Conservation (phyloP, 2,888 invertebrate genomes). For the Papilio protenor region DNA sequence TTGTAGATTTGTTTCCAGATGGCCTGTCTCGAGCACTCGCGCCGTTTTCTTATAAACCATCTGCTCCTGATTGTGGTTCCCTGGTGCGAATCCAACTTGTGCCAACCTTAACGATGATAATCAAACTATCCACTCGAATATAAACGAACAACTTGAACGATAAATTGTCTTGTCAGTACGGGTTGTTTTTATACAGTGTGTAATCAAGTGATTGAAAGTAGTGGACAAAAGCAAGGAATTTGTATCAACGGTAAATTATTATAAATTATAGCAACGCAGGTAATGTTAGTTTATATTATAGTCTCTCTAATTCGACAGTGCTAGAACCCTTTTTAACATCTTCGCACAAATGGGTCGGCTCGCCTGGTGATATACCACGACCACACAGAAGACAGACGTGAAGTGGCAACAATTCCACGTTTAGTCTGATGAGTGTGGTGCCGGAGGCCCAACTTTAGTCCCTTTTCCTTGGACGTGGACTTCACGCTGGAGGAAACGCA, state of each 20-base stretch:
- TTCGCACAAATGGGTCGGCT: too few relatives aligned
- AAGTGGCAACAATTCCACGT: too few relatives aligned
- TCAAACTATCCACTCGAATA: conserved; percentile 20
- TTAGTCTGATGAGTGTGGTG: too few relatives aligned
- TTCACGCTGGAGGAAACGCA: too few relatives aligned
- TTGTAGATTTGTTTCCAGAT: conserved; percentile 68
- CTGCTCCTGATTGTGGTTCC: conserved; percentile 41
- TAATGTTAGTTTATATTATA: neutral
- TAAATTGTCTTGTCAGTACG: neutral
- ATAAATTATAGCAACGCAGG: neutral
- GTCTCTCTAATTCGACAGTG: too few relatives aligned
- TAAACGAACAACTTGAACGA: conserved; percentile 8
- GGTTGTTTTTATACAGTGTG: neutral
- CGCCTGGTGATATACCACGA: too few relatives aligned
- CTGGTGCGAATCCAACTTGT: conserved; percentile 42
- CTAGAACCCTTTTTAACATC: too few relatives aligned
- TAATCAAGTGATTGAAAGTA: neutral
- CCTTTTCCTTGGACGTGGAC: too few relatives aligned
- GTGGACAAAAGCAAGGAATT: neutral
- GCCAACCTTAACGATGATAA: conserved; percentile 21
- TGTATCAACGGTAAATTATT: neutral
- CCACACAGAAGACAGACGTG: too few relatives aligned
- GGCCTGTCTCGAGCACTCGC: conserved; percentile 62
- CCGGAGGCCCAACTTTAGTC: too few relatives aligned
- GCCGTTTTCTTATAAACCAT: conserved; percentile 42